A percentile compares a stretch with the other conserved stretches of the same genome.
Evolutionary conservation across 35 echinoderm and acorn worm genomes (phyloP).

Genomic region (Patiria miniata): DNA sequence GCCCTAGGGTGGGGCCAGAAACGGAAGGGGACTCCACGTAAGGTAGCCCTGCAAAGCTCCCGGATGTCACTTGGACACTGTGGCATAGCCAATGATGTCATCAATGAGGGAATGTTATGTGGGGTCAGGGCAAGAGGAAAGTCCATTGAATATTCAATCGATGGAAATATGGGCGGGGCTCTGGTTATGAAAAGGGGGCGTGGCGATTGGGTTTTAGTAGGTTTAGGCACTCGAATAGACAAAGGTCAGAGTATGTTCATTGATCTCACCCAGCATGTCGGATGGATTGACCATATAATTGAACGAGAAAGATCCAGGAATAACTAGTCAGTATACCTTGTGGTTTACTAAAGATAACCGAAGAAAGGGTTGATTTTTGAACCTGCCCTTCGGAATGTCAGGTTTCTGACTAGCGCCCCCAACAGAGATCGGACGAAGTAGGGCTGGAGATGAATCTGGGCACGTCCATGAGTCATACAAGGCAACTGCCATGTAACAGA

Average conservation of each 20-base stretch:
- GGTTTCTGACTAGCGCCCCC: too few species aligned
- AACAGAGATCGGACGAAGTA: too few species aligned
- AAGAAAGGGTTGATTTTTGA: too few species aligned
- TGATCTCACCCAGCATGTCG: neutral
- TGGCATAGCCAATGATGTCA: neutral
- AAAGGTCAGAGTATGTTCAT: neutral
- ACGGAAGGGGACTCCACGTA: neutral
- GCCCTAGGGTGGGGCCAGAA: neutral
- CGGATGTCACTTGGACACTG: neutral
- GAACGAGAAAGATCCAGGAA: neutral
- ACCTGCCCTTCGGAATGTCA: too few species aligned
- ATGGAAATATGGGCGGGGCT: conserved; percentile 13
- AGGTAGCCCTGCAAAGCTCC: neutral
- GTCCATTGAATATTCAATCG: neutral
- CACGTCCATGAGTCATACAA: too few species aligned
- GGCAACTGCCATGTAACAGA: too few species aligned
- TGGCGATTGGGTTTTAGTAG: neutral
- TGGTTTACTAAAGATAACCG: too few species aligned
- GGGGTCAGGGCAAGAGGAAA: neutral
- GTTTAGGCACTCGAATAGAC: neutral
- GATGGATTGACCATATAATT: neutral
- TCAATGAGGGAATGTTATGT: neutral
- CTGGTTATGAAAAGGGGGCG: conserved; percentile 2
- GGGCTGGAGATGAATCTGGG: too few species aligned
- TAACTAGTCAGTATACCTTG: too few species aligned